phyloP scores from a whole-genome alignment of 2,113 vertebrate genomes.

The Zeus faber region DNA sequence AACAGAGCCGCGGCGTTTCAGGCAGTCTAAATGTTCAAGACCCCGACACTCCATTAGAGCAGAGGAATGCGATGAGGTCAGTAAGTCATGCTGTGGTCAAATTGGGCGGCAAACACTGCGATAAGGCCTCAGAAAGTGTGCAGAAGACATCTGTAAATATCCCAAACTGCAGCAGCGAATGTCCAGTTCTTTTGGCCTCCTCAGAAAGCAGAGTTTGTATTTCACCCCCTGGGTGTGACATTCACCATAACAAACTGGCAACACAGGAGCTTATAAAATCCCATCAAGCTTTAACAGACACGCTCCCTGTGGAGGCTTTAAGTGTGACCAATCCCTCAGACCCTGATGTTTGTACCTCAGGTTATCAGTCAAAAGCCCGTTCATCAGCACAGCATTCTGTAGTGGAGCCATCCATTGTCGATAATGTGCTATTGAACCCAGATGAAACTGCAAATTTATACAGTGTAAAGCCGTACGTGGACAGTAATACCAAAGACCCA shows the following conservation, averaged over 20 bases:
- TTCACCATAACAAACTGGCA: slow-evolving; percentile 1
- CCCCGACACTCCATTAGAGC: not conserved
- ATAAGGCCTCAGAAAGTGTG: not conserved
- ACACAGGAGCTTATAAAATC: not conserved
- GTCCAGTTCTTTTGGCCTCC: not conserved
- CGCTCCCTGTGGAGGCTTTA: not conserved
- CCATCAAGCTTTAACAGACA: slow-evolving; percentile 11
- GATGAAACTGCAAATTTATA: slow-evolving; percentile 8
- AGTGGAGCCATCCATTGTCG: slow-evolving; percentile 6
- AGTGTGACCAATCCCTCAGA: slow-evolving; percentile 19
- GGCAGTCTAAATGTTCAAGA: slow-evolving; percentile 9
- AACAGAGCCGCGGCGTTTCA: slow-evolving; percentile 14
- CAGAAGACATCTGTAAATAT: not conserved
- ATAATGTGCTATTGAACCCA: slow-evolving; percentile 9
- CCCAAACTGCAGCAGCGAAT: not conserved
- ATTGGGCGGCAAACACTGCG: not conserved
- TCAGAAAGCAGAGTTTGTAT: slow-evolving; percentile 3
- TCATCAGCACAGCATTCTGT: slow-evolving; percentile 10
- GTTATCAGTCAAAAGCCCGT: slow-evolving; percentile 5
- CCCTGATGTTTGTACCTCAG: slow-evolving; percentile 12
- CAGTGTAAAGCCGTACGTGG: slow-evolving; percentile 7
- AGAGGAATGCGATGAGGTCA: not conserved
- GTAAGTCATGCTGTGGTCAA: slow-evolving; percentile 1
- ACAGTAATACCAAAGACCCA: slow-evolving; percentile 22
- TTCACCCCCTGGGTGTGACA: slow-evolving; percentile 1